Base-by-base conservation (phyloP, 2,888 invertebrate genomes). In the Cheilosia grossa region DNA sequence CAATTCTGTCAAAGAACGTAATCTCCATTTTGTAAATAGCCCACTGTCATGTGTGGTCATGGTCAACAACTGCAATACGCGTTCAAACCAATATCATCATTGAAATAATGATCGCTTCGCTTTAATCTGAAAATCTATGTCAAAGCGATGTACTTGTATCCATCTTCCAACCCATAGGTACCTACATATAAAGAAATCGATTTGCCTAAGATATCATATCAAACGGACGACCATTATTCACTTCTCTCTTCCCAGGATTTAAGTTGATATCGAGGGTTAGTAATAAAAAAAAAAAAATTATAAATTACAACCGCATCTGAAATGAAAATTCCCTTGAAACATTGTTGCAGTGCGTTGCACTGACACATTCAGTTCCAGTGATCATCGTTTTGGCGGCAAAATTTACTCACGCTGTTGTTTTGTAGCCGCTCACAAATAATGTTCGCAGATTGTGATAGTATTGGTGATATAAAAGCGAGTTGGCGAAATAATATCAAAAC, bases 401-500 rank as follows among this genome's bases (percentile, higher is more conserved):
- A 53, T 67, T 15, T 73, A 79, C 82, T 74, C 69, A 40, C 64
- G 59, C 40, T 19, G 40, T 15, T 49, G 2, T 63, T 66, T 49
- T 51, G 13, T 13, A n/a, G 13, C 4, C 19, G 17, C 30, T 37
- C 6, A 15, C 19, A 30, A 42, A 19, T n/a, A 7, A 53, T n/a
- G 19, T 33, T 15, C 21, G 17, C 30, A 9, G 5, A 24, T 5
- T 17, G 27, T 24, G 1, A 15, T 49, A 56, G 67, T 78, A 19
- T 66, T 53, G 2, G 53, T 54, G 19, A 9, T 54, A 27, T 40
- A 3, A 75, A 59, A 51, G 19, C 33, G 56, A 63, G 40, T 73
- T 73, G 27, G 9, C 37, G 4, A 47, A 81, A 77, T 81, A 78
- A 80, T 81, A 87, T 87, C 81, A 87, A 87, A 85, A 87, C 87